Evolutionary conservation across 1,140 invertebrate genomes (phyloP).

Genomic region (Adelges cooleyi): DNA sequence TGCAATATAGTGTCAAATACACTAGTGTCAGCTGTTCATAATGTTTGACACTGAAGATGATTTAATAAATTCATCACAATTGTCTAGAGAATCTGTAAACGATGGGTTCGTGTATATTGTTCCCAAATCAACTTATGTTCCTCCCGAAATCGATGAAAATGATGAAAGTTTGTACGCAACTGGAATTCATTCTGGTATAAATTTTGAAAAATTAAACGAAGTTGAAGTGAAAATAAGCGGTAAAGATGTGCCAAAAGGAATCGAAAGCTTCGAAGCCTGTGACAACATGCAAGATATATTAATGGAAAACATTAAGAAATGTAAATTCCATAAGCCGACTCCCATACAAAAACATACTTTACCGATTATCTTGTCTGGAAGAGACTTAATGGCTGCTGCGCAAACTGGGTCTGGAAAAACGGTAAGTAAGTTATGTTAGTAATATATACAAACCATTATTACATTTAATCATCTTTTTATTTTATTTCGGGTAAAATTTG

Average conservation of each 20-base stretch:
- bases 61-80: no score
- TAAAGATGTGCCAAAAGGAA: conserved; percentile 49
- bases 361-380: conserved; percentile 60
- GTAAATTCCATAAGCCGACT: conserved; percentile 74
- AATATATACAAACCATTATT: no score
- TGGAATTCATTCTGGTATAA: conserved; percentile 65
- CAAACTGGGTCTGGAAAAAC: conserved; percentile 97
- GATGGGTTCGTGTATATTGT: no score
- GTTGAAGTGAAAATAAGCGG: conserved; percentile 48
- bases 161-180: conserved; percentile 58
- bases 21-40: no score
- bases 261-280: conserved; percentile 58
- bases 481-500: no score
- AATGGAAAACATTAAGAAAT: conserved; percentile 64
- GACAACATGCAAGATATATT: conserved; percentile 51
- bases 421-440: no score
- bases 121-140: conserved; percentile 68
- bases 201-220: conserved; percentile 50
- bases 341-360: conserved; percentile 86
- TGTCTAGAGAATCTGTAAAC: no score
- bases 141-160: conserved; percentile 57
- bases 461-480: no score
- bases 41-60: no score
- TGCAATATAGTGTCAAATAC: no score
- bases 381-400: conserved; percentile 92